phyloP scores from a whole-genome alignment of 2,888 invertebrate genomes.

The Drosophila meridionalis region DNA sequence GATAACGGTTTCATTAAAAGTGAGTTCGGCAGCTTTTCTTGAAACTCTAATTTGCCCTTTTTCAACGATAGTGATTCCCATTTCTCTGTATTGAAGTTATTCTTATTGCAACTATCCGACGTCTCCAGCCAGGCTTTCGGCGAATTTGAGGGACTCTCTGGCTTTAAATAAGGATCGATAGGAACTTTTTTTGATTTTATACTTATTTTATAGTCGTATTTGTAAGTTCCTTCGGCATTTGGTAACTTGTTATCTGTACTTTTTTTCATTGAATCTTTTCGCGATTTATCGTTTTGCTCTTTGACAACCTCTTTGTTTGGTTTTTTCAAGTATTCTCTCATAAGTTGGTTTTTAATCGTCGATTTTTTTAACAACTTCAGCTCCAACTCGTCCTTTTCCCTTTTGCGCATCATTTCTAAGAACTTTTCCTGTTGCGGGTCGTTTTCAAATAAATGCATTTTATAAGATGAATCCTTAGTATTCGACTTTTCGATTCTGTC shows the following conservation, averaged over 20 bases:
- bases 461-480: conserved; percentile 7
- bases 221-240: background rate
- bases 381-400: conserved; percentile 4
- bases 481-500: background rate
- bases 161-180: background rate
- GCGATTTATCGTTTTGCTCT: background rate
- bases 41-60: background rate
- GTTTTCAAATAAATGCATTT: conserved; percentile 8
- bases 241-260: background rate
- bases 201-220: conserved; percentile 24
- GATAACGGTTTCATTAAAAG: background rate
- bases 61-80: background rate
- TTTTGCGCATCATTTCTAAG: conserved; percentile 17
- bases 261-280: background rate
- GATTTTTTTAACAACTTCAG: background rate
- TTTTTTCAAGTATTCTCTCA: background rate
- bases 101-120: background rate
- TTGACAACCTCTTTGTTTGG: background rate
- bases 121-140: background rate
- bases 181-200: background rate
- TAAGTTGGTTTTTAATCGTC: background rate
- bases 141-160: background rate
- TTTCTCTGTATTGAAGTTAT: background rate
- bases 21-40: background rate
- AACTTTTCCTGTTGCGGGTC: conserved; percentile 5